A percentile compares a stretch with the other conserved stretches of the same genome.
These are phyloP conservation scores for Apamea anceps DNA, from an alignment of 2,888 invertebrate species.

Conservation along the genomic window DNA sequence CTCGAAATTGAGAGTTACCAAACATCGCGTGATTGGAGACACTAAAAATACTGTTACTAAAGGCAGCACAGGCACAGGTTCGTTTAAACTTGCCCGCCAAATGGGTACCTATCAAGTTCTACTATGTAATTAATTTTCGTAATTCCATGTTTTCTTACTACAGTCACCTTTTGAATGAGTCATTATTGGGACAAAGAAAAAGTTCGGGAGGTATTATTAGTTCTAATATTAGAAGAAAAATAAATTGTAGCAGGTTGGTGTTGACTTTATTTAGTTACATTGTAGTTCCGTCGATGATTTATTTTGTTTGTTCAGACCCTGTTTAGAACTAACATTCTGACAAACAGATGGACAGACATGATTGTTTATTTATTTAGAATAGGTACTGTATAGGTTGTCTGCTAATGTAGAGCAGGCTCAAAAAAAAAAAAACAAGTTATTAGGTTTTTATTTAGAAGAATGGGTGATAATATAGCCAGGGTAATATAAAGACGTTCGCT, in stretches of 20 bases:
- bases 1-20: slow-evolving; percentile 62
- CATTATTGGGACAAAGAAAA: slow-evolving; percentile 45
- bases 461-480: too few relatives aligned
- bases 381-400: too few relatives aligned
- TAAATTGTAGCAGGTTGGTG: neutral
- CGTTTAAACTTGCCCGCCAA: slow-evolving; percentile 75
- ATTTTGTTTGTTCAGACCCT: neutral
- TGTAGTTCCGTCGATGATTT: too few relatives aligned
- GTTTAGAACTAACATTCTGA: neutral
- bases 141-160: slow-evolving; percentile 66
- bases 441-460: too few relatives aligned
- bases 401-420: neutral
- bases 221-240: slow-evolving; percentile 10
- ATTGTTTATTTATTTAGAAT: neutral
- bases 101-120: slow-evolving; percentile 67
- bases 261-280: neutral
- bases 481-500: too few relatives aligned
- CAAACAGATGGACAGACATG: neutral
- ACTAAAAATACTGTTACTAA: slow-evolving; percentile 71
- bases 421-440: too few relatives aligned
- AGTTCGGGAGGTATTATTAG: neutral
- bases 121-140: slow-evolving; percentile 73
- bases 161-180: slow-evolving; percentile 52
- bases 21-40: slow-evolving; percentile 71
- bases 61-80: slow-evolving; percentile 49